A percentile compares a stretch with the other conserved stretches of the same genome.
Conservation (phyloP, 2,797 vertebrate genomes). For the Hippocampus kuda region DNA sequence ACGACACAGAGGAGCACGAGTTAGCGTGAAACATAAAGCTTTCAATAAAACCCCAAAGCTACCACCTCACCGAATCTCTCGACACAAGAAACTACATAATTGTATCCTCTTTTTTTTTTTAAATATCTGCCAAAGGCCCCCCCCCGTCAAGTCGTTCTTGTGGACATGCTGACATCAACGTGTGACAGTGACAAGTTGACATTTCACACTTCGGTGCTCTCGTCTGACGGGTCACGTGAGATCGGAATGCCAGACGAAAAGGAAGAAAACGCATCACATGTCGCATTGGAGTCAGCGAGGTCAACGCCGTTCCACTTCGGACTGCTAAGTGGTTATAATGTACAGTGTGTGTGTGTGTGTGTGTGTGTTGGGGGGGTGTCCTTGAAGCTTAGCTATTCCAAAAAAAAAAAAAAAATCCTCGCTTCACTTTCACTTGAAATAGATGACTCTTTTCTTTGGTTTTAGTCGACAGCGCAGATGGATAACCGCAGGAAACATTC, state of each 20-base stretch:
- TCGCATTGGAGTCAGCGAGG: not conserved
- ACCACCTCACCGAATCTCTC: slow-evolving; percentile 41
- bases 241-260: not conserved
- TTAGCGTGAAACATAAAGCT: slow-evolving; percentile 46
- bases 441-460: too few species aligned
- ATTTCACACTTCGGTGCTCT: not conserved
- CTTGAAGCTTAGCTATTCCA: too few species aligned
- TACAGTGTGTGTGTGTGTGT: not conserved
- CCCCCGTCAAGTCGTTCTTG: not conserved
- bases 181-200: not conserved
- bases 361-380: too few species aligned
- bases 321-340: not conserved
- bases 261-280: not conserved
- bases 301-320: not conserved
- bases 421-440: too few species aligned
- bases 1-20: slow-evolving; percentile 30
- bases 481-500: too few species aligned
- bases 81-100: slow-evolving; percentile 18
- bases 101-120: slow-evolving; percentile 10
- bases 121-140: too few species aligned
- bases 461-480: too few species aligned
- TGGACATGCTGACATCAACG: not conserved
- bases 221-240: not conserved
- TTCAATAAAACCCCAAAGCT: slow-evolving; percentile 40
- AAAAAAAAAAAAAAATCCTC: too few species aligned